Conservation (phyloP, 2,888 invertebrate genomes). For the Drosophila vallismaia region DNA sequence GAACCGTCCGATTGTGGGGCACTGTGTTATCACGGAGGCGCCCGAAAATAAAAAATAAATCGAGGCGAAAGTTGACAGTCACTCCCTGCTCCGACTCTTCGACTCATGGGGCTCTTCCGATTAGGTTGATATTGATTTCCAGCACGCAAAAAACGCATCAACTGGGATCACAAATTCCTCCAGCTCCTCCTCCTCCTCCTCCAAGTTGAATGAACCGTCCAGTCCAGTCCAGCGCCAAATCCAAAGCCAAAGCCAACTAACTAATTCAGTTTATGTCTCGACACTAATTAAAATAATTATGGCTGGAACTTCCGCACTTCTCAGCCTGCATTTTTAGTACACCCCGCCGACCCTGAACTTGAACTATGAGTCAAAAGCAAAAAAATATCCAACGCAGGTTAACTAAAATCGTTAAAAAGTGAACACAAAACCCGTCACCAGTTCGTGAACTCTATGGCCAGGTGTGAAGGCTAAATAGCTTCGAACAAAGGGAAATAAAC, state of each 20-base stretch:
- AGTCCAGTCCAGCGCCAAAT: background rate
- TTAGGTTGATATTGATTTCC: slow-evolving; percentile 28
- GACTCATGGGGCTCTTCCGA: slow-evolving; percentile 42
- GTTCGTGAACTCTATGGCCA: slow-evolving; percentile 71
- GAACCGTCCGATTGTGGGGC: slow-evolving; percentile 76
- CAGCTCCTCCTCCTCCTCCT: background rate
- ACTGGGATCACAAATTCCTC: slow-evolving; percentile 3
- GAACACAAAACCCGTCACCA: slow-evolving; percentile 39
- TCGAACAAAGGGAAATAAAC: slow-evolving; percentile 33
- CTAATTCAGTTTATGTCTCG: slow-evolving; percentile 12
- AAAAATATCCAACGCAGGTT: slow-evolving; percentile 6
- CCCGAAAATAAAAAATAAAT: slow-evolving; percentile 32
- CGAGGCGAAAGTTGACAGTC: slow-evolving; percentile 60
- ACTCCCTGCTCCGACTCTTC: slow-evolving; percentile 7
- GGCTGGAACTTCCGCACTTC: slow-evolving; percentile 55
- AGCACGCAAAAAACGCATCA: slow-evolving; percentile 44
- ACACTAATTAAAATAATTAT: slow-evolving; percentile 44
- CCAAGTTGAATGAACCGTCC: slow-evolving; percentile 64
- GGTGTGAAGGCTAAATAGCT: slow-evolving; percentile 70
- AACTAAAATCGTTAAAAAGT: slow-evolving; percentile 61
- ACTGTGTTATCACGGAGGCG: slow-evolving; percentile 65
- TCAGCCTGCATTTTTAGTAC: slow-evolving; percentile 39
- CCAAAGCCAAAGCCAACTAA: slow-evolving; percentile 1
- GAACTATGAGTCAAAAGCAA: slow-evolving; percentile 41
- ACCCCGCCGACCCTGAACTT: slow-evolving; percentile 64